Evolutionary conservation across 2,797 vertebrate genomes (phyloP).

Genomic region (Brachyrhaphis roseni): DNA sequence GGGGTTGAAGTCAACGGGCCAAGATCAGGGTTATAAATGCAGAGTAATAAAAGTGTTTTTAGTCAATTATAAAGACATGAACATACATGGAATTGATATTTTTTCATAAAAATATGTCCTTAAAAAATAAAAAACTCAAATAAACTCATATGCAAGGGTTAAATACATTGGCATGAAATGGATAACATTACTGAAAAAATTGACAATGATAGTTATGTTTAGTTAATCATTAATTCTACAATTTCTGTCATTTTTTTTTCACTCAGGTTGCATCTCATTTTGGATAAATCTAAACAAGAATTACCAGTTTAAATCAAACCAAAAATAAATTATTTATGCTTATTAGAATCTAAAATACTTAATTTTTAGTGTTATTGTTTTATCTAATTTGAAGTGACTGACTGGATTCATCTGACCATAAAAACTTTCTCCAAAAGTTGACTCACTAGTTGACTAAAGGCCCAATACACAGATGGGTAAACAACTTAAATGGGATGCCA

Average conservation of each 20-base stretch:
- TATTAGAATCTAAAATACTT: not conserved
- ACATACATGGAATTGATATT: not conserved
- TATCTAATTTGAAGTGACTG: not conserved
- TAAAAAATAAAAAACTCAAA: not conserved
- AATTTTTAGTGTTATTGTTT: not conserved
- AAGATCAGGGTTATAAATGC: not conserved
- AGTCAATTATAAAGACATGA: not conserved
- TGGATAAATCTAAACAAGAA: not conserved
- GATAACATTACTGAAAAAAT: not conserved
- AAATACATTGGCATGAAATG: not conserved
- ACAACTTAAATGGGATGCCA: not conserved
- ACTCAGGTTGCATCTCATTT: not conserved
- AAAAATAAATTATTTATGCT: not conserved
- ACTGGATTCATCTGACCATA: not conserved
- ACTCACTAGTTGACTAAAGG: not conserved
- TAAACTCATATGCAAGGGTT: not conserved
- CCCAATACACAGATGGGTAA: not conserved
- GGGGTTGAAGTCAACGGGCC: not conserved
- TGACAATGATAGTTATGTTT: not conserved
- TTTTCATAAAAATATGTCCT: not conserved
- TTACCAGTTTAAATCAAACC: not conserved
- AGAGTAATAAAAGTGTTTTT: not conserved
- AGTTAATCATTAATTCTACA: not conserved
- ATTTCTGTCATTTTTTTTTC: not conserved
- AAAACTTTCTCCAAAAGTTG: not conserved